These are phyloP conservation scores for Drosophila imparisetae DNA, from an alignment of 2,888 invertebrate species.

Conservation along the genomic window DNA sequence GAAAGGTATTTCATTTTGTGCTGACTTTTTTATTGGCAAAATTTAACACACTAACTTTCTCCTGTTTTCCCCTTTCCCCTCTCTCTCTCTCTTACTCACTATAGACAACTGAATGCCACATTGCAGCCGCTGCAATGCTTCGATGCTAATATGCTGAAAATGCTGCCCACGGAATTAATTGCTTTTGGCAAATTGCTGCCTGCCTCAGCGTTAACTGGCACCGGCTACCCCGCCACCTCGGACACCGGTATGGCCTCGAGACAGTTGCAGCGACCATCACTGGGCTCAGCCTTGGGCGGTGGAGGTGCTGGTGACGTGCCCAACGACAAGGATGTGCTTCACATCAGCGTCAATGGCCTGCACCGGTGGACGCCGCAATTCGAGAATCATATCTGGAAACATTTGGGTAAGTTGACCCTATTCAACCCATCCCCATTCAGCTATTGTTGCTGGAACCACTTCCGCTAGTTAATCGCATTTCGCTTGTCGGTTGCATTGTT, in stretches of 20 bases:
- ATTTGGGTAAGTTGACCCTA: constrained; percentile 81
- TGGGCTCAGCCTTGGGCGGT: constrained; percentile 27
- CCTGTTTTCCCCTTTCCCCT: not conserved
- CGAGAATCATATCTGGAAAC: constrained; percentile 84
- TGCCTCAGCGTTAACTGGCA: constrained; percentile 47
- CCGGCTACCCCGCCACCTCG: constrained; percentile 22
- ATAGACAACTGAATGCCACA: constrained; percentile 84
- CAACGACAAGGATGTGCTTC: constrained; percentile 77
- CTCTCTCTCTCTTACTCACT: not conserved
- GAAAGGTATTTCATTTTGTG: constrained; percentile 19
- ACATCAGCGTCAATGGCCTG: constrained; percentile 83
- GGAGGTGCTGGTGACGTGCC: constrained; percentile 10
- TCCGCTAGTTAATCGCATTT: constrained; percentile 68
- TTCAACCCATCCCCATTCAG: no score
- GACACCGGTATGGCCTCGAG: constrained; percentile 43
- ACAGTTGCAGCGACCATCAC: constrained; percentile 57
- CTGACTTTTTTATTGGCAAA: constrained; percentile 36
- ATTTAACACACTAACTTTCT: constrained; percentile 8
- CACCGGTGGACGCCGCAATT: constrained; percentile 84
- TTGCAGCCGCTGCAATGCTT: constrained; percentile 82
- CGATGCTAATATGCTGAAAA: constrained; percentile 83
- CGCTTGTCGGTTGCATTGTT: constrained; percentile 63
- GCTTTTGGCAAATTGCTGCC: constrained; percentile 84
- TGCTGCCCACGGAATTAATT: constrained; percentile 84
- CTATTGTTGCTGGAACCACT: constrained; percentile 17